Evolutionary conservation across 1,140 invertebrate species (phyloP), one percentile per base, ranked within the genome.

Genomic region (Drosophila tropicalis): DNA sequence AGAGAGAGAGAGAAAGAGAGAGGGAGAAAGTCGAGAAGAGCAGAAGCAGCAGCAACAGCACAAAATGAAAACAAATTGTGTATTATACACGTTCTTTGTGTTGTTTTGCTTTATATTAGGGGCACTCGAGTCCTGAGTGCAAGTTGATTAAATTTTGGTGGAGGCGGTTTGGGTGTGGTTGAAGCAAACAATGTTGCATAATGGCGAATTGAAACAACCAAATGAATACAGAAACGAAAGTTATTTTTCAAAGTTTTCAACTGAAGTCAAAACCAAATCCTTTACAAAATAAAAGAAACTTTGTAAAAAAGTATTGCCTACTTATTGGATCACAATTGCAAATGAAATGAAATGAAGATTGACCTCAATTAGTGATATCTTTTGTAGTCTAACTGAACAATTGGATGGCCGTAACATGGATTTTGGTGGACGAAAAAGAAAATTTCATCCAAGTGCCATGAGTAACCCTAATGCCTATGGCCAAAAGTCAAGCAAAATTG

Each of bases 1-100:
- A 29, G 5, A 29, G 29, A 1, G 29, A 29, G 29, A 6, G 5
- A 29, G 29, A 29, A 5, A 29, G 25, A 29, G 4, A 29, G 25
- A 29, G 22, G 3, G 22, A 22, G 22, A 22, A 3, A 22, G 22
- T 3, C 1, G 34, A 36, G 34, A 1, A 9, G 3, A 39, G 25
- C 25, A 22, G 22, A 40, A 34, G 51, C 47, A 61, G 67, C 41
- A 67, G 61, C 17, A 51, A 69, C 12, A 61, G 62, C 68, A 70
- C 73, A 85, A 72, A 87, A 86, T 87, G 75, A 89, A 85, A 89
- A 89, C 79, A 87, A 86, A 86, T 89, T 86, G 79, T 84, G 76
- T 67, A 76, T 74, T 71, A 71, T 70, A 83, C 55, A 71, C 67
- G 67, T 79, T 64, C 62, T 60, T 51, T 51, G 44, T 51, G 44